Evolutionary conservation across 2,888 invertebrate species (phyloP), one percentile per base, ranked within the genome.

Genomic region (Drosophila buzzatii): DNA sequence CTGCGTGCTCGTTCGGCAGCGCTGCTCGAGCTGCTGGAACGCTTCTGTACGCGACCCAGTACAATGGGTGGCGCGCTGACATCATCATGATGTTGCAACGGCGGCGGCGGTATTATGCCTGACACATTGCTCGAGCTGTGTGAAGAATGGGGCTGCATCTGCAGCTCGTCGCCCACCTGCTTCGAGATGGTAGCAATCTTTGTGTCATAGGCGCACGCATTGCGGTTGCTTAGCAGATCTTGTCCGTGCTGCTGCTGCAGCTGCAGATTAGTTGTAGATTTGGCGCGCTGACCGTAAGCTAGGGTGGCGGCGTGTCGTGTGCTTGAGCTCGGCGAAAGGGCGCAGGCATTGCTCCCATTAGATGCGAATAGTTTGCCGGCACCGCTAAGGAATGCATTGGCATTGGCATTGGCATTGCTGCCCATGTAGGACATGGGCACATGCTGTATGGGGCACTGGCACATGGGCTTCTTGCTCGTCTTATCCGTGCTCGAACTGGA

Each of bases 361-460:
- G 79, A 68, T 47, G 71, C 70, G 39, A 83, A 84, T 20, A 89
- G 70, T 31, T 89, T 89, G 42, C 90, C 80, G 8, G 85, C 85
- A 33, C 85, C 84, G 56, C 77, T 90, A 8, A 82, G 70, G 27
- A 81, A 81, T 14, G 87, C 85, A 64, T 90, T 88, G 18, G 89
- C 85, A 66, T 90, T 89, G 27, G 89, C 87, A 60, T 82, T 91
- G 73, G 87, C 91, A 68, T 91, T 92, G 44, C 92, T 90, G 35
- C 92, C 92, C 93, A 93, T 93, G 67, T 93, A 93, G 14, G 93
- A 92, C 93, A 93, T 93, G 63, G 93, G 93, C 27, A 93, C 93
- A 79, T 93, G 93, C 59, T 93, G 93, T 44, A 93, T 90, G 33
- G 93, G 93, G 69, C 93, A 93, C 80, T 93, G 93, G 74, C 93